Evolutionary conservation across 2,888 invertebrate species (phyloP), one percentile per base, ranked within the genome.

Genomic region (Cryptops parisi): DNA sequence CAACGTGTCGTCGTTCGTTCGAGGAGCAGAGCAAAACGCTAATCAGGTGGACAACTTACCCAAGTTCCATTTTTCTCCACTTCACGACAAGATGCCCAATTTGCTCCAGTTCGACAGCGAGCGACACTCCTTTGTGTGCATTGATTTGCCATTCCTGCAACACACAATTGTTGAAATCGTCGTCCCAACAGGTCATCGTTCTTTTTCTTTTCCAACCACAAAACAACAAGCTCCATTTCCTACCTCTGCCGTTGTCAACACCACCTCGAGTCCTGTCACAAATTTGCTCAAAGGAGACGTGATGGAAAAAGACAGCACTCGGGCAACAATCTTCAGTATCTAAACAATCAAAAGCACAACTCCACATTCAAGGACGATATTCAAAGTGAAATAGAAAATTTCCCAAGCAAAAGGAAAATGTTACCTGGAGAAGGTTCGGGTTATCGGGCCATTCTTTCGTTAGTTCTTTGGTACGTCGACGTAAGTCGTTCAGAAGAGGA

Each of bases 61-160:
- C 77, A 61, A 97, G 74, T 67, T 97, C 96, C 24, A 90, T 67
- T 66, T 86, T 85, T 54, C 96, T 78, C 94, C 94, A 98, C 48
- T 79, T 76, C 46, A 94, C 80, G 48, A 98, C 84, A 64, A 85
- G 81, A 57, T 80, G 78, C 0, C 85, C 84, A 1, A 97, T 73
- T 25, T 76, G 75, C 25, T 78, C 68, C n/a, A 87, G 78, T 55
- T 84, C 76, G 0, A 78, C 75, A 1, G 78, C 75, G 63, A 99
- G 71, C 58, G 87, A 87, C 55, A 94, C 88, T 4, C 82, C 83
- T 59, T 77, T 79, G 62, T 89, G 88, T 0, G 94, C 91, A 60
- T 86, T 84, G 62, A 82, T 80, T 67, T 96, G 89, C 96, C 94
- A 96, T 62, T 90, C 84, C 58, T 90, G 19, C 19, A n/a, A n/a